Evolutionary conservation across 2,888 invertebrate genomes (phyloP), one percentile per base, ranked within the genome.

Genomic region (Therioaphis trifolii): DNA sequence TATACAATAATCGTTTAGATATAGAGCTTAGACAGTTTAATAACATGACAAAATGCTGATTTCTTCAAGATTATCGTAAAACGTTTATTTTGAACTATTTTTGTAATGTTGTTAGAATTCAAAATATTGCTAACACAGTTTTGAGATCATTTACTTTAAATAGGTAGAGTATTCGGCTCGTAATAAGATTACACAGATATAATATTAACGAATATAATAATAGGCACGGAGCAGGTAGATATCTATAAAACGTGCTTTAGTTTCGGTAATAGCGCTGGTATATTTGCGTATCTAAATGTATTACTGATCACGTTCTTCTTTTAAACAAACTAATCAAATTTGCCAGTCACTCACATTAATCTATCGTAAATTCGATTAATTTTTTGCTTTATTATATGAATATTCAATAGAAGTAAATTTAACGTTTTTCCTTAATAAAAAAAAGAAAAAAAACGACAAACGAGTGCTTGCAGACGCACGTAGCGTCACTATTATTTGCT

Each of bases 251-350:
- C 61, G 24, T 63, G 66, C 21, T 7, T 35, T 66, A 43, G 58
- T 24, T 43, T 18, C 40, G 14, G 29, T 29, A 63, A 63, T 58
- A 63, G 29, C 63, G 18, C 29, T 29, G 5, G 14, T 63, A 66
- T 40, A 40, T 40, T 55, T 18, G 78, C 40, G 40, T 69, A 69
- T 79, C 68, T 4, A 69, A 69, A 79, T 69, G 35, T 79, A 55
- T 79, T 79, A 55, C 40, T 55, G 78, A 79, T 69, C 78, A 79
- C 78, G 68, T 79, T 4, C 43, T 55, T 69, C 27, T 79, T 79
- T 69, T 79, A 55, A 69, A 69, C 52, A 79, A 43, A 68, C 68
- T 79, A 79, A 79, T 79, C 55, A 68, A 79, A 79, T 69, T 68
- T 55, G 68, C 55, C 68, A 79, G 78, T 79, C 78, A 79, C 68